Evolutionary conservation across 2,113 vertebrate genomes (phyloP).

Genomic region (Amphiprion percula): DNA sequence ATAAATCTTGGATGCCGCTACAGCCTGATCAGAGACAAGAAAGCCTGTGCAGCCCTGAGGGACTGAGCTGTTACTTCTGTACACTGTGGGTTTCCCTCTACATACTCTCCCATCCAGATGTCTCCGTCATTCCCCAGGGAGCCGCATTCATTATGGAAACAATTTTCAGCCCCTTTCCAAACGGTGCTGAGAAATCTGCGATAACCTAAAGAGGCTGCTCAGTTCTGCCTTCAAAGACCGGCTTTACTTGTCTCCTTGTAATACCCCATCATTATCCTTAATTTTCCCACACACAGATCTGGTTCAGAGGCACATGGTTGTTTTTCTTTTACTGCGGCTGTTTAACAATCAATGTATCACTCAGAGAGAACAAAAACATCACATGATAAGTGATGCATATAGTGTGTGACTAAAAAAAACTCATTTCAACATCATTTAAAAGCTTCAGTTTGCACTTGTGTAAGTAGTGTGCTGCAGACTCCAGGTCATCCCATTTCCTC

Average conservation of each 20-base stretch:
- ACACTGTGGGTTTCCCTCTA: slow-evolving; percentile 54
- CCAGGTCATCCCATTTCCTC: slow-evolving; percentile 5
- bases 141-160: slow-evolving; percentile 65
- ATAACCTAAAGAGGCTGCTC: slow-evolving; percentile 50
- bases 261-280: slow-evolving; percentile 9
- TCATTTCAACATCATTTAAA: slow-evolving; percentile 4
- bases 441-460: not conserved
- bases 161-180: slow-evolving; percentile 55
- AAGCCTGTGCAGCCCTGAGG: slow-evolving; percentile 39
- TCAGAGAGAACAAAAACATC: slow-evolving; percentile 53
- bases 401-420: slow-evolving; percentile 61
- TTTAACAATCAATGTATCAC: slow-evolving; percentile 47
- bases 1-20: slow-evolving; percentile 23
- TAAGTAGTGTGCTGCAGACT: slow-evolving; percentile 45
- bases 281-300: not conserved
- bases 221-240: slow-evolving; percentile 40
- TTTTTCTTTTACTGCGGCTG: slow-evolving; percentile 23
- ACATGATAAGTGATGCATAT: slow-evolving; percentile 73
- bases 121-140: slow-evolving; percentile 58
- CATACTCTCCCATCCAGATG: slow-evolving; percentile 71
- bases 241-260: slow-evolving; percentile 26
- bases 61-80: slow-evolving; percentile 44
- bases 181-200: slow-evolving; percentile 55
- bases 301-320: slow-evolving; percentile 19
- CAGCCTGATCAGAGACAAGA: slow-evolving; percentile 36